A percentile compares a stretch with the other conserved stretches of the same genome.
phyloP scores from a whole-genome alignment of 2,113 vertebrate species.

The Gulo gulo region DNA sequence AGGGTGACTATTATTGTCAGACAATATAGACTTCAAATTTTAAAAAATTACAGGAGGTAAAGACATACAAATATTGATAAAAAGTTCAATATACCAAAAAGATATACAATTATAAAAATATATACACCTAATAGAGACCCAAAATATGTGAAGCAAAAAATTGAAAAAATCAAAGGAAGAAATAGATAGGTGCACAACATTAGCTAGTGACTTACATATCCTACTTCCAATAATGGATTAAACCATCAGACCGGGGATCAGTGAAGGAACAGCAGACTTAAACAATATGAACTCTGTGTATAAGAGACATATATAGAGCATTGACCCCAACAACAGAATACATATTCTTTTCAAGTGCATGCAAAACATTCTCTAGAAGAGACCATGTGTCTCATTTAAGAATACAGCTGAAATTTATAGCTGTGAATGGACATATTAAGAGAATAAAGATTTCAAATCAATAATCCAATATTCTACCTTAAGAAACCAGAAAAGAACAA shows the following conservation, averaged over 20 bases:
- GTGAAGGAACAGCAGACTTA: neutral
- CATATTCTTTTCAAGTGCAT: neutral
- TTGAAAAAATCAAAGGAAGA: neutral
- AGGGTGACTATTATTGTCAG: neutral
- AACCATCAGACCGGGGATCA: neutral
- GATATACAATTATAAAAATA: neutral
- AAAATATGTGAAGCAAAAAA: neutral
- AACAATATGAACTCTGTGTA: neutral
- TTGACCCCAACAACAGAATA: neutral
- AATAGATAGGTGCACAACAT: neutral
- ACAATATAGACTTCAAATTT: neutral
- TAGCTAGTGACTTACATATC: neutral
- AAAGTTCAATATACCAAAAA: neutral
- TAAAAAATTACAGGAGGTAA: neutral
- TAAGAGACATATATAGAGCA: neutral
- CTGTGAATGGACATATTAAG: neutral
- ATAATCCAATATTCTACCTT: neutral
- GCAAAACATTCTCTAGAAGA: neutral
- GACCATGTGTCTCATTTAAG: neutral
- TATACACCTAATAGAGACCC: neutral
- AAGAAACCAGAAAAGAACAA: neutral
- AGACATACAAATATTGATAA: neutral
- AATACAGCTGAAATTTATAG: no score
- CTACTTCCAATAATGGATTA: neutral
- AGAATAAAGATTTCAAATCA: neutral